These are phyloP conservation scores for Donacobius atricapilla DNA, from an alignment of 2,113 vertebrate species.

Conservation along the genomic window DNA sequence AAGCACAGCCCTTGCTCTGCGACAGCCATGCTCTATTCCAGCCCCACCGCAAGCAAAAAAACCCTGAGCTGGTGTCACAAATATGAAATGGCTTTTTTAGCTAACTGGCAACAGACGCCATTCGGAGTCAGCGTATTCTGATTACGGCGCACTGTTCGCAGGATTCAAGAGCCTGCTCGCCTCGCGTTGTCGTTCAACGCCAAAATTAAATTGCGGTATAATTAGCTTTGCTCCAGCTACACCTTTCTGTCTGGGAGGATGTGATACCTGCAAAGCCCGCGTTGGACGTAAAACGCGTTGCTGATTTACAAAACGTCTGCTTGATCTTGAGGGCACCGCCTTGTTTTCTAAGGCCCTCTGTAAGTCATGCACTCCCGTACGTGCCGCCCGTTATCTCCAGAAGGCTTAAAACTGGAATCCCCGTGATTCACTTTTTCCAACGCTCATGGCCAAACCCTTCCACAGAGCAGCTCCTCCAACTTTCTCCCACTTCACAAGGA, in stretches of 20 bases:
- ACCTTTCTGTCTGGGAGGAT: background rate
- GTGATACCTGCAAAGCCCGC: background rate
- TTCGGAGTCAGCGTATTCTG: background rate
- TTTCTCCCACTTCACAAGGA: background rate
- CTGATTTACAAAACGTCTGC: background rate
- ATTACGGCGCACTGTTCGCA: background rate
- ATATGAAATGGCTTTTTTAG: background rate
- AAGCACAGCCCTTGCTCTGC: background rate
- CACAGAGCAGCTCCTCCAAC: background rate
- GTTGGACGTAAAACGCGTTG: background rate
- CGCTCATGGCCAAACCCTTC: slow-evolving; percentile 31
- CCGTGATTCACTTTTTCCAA: slow-evolving; percentile 54
- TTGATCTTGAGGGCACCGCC: slow-evolving; percentile 34
- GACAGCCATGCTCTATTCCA: background rate
- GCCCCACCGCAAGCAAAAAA: background rate
- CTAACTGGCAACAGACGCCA: background rate
- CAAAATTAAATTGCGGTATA: background rate
- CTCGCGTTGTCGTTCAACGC: background rate
- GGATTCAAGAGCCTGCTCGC: background rate
- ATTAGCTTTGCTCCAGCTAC: background rate
- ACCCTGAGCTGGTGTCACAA: background rate
- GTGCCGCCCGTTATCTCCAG: slow-evolving; percentile 46
- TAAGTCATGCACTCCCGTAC: slow-evolving; percentile 28
- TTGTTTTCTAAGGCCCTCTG: slow-evolving; percentile 45
- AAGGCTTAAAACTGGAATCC: slow-evolving; percentile 53